Evolutionary conservation across 2,113 vertebrate genomes (phyloP), one percentile per base, ranked within the genome.

Genomic region (Aptenodytes patagonicus): DNA sequence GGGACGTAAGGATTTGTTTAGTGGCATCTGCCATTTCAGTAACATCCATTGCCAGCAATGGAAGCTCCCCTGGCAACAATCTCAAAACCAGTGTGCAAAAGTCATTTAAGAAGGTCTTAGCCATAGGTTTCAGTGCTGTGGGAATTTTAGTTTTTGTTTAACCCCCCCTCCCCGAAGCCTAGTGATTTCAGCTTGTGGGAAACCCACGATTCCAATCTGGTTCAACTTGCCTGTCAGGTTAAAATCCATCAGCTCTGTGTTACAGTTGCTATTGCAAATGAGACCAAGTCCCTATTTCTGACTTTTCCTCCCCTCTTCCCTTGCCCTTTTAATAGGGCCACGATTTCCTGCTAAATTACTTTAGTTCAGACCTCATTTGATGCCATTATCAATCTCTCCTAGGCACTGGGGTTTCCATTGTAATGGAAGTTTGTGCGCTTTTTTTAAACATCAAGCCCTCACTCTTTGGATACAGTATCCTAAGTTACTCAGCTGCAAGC

Each of bases 401-500:
- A 96, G 95, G 97, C 96, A 96, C 95, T 90, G 84, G 96, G 92
- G 84, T 73, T 87, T 91, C 93, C 92, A 81, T 11, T 8, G 26
- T 12, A 86, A 40, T 38, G 81, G 88, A 94, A 69, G 15, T 86
- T 92, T 93, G 95, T 95, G 79, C 80, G 92, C 90, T 86, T 96
- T 92, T 66, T 68, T 90, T 55, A 40, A 66, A 75, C 84, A 76
- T 87, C 70, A 62, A 96, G 82, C 80, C 94, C 89, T 95, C 91
- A 9, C 89, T 96, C 97, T 97, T 97, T 96, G 97, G 95, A 55
- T 90, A 57, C 77, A 47, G 51, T 25, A 84, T 92, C 95, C 93
- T 20, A 55, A 55, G 42, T 64, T 68, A 88, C 92, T 93, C 72
- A 34, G 83, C 80, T 82, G 89, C 55, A 80, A 81, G 96, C 79